Evolutionary conservation across 2,888 invertebrate species (phyloP), one percentile per base, ranked within the genome.

Genomic region (Caenorhabditis virilis): DNA sequence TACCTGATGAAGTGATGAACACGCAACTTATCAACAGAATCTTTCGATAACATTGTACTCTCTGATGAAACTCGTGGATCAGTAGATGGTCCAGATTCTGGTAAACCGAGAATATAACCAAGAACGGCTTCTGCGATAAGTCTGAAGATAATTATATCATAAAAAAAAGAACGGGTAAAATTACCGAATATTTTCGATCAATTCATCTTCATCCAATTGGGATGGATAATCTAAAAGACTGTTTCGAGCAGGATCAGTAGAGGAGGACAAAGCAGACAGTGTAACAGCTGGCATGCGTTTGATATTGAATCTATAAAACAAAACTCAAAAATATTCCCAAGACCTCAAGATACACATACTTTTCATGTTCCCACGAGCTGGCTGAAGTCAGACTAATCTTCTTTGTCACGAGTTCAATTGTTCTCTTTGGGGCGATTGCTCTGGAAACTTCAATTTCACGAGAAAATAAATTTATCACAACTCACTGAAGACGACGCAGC

Each of bases 251-350:
- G 78, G 74, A 20, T 82, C 78, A 57, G 83, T 82, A 49, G 84
- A 83, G 13, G 82, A 78, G 13, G 83, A 88, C 5, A 92, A 84
- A 1, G 90, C 88, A 1, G 95, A 95, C 4, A 97, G 79, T 0
- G 95, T 95, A 82, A 95, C 91, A 0, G 94, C 94, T 0, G 93
- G 90, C 79, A 95, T 88, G 69, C 94, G 87, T 69, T 92, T 88
- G 76, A 97, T 92, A 84, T 93, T 94, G 85, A 91, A 97, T 72
- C 93, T 87, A 20, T 30, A 38, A 38, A 38, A 38, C 30, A 30
- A 9, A n/a, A n/a, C n/a, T n/a, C n/a, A 30, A 30, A 30, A 13
- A 30, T 9, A 30, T 30, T 30, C 6, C 13, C 30, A 30, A 30
- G 7, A 30, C 7, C 30, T 30, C 30, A 30, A 13, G 16, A 47